Evolutionary conservation across 2,888 invertebrate genomes (phyloP), one percentile per base, ranked within the genome.

Genomic region (Drosophila suboccidentalis): DNA sequence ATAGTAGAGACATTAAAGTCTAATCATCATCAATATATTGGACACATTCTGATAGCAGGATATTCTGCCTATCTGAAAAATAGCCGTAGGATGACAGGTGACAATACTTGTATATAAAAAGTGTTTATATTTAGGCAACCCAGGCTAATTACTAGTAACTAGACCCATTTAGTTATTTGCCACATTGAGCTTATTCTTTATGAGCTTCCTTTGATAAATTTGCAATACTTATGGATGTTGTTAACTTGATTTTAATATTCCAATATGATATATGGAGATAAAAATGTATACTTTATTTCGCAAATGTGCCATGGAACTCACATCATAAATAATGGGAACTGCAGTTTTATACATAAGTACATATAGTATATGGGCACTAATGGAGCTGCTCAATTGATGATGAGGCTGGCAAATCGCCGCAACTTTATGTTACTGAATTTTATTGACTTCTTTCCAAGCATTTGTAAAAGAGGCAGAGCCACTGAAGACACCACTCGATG

Each of bases 351-450:
- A 75, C 57, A 26, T 26, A 75, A 57, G 5, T 1, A n/a, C n/a
- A n/a, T n/a, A n/a, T n/a, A n/a, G n/a, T n/a, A 1, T 26, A 26
- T 36, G 60, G 44, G 57, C 75, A 51, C 75, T 71, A 77, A 77
- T 77, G 80, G 71, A 63, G 65, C 41, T 54, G 51, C 54, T 53
- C 74, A 32, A 63, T 64, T 66, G 76, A 65, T 71, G 64, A 68
- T 78, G 60, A 41, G 74, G 57, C 78, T 22, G 34, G 39, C 32
- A 61, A 76, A 76, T 74, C 55, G 66, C 71, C 71, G 47, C 61
- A 67, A 71, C 67, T 80, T 71, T 51, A 71, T 80, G 65, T 60
- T 75, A 76, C 80, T 71, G 70, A 65, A 79, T 70, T 73, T 78
- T 72, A 75, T 78, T 68, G 78, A 58, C 63, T 75, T 36, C 36